A percentile compares a stretch with the other conserved stretches of the same genome.
Evolutionary conservation across 2,113 vertebrate species (phyloP).

Genomic region (Mustela lutreola): DNA sequence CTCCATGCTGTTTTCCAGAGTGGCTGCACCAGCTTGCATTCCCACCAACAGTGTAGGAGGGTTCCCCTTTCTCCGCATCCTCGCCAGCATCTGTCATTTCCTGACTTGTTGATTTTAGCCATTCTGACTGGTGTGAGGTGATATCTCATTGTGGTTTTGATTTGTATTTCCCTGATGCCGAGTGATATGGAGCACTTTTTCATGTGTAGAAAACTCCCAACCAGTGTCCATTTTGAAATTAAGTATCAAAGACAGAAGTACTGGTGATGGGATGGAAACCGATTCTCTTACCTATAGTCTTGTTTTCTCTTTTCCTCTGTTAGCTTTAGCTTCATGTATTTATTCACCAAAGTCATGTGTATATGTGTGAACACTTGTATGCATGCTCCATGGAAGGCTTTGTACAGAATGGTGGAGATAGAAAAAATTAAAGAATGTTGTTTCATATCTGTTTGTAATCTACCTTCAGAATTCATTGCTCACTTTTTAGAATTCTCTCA

Average conservation of each 20-base stretch:
- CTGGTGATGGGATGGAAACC: not conserved
- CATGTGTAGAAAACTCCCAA: not conserved
- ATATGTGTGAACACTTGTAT: not conserved
- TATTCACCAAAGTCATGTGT: not conserved
- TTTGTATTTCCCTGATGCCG: too few species aligned
- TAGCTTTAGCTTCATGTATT: not conserved
- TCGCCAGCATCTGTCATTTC: too few species aligned
- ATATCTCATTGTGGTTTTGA: too few species aligned
- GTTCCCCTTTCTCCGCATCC: too few species aligned
- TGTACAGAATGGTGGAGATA: not conserved
- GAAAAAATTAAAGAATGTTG: not conserved
- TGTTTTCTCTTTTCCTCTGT: slow-evolving; percentile 9
- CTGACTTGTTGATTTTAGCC: too few species aligned
- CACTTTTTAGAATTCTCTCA: not conserved
- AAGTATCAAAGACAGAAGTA: not conserved
- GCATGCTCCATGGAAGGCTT: not conserved
- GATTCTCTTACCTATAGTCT: not conserved
- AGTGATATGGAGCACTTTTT: too few species aligned
- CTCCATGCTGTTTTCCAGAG: too few species aligned
- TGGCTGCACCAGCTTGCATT: too few species aligned
- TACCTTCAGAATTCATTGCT: not conserved
- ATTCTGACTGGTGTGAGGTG: too few species aligned
- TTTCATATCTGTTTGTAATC: not conserved
- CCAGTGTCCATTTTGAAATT: not conserved
- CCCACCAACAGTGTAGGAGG: too few species aligned